Conservation (phyloP, 1,140 invertebrate genomes). For the Psilanteris sp. region DNA sequence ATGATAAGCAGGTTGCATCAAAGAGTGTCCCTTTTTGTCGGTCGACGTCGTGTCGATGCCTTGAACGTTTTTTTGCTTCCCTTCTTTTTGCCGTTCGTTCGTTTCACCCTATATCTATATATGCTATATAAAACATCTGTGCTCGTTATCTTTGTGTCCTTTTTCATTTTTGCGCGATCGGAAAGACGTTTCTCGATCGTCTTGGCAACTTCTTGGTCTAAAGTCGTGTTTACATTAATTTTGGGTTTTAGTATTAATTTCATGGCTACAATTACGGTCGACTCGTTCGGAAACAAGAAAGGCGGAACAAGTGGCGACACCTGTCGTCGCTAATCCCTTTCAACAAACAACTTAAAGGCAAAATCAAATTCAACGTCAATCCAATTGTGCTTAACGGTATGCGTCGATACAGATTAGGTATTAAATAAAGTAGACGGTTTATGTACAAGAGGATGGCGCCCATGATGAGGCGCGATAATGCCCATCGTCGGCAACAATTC, state of each 20-base stretch:
- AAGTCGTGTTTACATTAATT: constrained; percentile 67
- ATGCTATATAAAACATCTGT: constrained; percentile 30
- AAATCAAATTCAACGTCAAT: constrained; percentile 3
- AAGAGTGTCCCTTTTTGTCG: constrained; percentile 37
- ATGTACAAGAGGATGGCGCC: constrained; percentile 66
- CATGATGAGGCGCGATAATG: constrained; percentile 76
- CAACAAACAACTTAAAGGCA: constrained; percentile 9
- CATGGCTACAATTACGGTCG: constrained; percentile 56
- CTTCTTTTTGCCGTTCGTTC: neutral
- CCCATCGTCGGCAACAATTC: constrained; percentile 79
- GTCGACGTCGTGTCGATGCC: constrained; percentile 69
- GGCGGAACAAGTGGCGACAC: constrained; percentile 31
- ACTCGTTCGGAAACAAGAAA: constrained; percentile 31
- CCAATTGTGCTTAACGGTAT: constrained; percentile 22
- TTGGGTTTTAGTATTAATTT: constrained; percentile 79
- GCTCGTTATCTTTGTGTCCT: constrained; percentile 15
- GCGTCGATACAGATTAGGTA: constrained; percentile 12
- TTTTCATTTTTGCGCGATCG: too few relatives aligned
- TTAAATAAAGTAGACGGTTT: constrained; percentile 43
- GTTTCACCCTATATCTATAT: constrained; percentile 66
- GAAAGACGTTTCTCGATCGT: constrained; percentile 24
- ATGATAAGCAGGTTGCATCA: constrained; percentile 54
- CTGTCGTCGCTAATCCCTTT: constrained; percentile 21
- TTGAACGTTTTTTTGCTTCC: constrained; percentile 36
- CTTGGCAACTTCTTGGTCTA: constrained; percentile 12